Conservation (phyloP, 2,888 invertebrate species). For the Pollenia amentaria region DNA sequence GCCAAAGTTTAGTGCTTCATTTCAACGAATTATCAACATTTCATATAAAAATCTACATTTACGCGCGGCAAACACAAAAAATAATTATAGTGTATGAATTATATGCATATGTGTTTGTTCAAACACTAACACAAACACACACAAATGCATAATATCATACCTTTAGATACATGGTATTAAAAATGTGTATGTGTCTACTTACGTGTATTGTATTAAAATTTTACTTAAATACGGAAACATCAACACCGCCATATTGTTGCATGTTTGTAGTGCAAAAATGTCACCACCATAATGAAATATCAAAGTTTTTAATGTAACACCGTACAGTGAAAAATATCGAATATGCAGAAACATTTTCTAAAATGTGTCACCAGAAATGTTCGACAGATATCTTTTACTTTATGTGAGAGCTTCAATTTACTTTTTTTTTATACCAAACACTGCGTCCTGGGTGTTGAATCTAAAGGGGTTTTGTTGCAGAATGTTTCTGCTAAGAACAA, state of each 20-base stretch:
- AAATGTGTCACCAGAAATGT: no score
- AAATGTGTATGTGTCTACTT: constrained; percentile 29
- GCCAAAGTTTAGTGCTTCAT: constrained; percentile 84
- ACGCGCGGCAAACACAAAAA: constrained; percentile 49
- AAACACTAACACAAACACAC: not conserved
- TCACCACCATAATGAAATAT: constrained; percentile 51
- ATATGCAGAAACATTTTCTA: not conserved
- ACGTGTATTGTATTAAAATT: constrained; percentile 47
- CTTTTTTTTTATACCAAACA: no score
- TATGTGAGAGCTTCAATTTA: no score
- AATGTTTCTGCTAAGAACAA: no score
- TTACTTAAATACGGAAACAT: constrained; percentile 43
- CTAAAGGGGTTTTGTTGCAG: no score
- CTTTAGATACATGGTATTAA: not conserved
- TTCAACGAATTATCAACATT: constrained; percentile 77
- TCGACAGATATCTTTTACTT: no score
- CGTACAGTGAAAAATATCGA: not conserved
- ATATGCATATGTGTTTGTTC: not conserved
- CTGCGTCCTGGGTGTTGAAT: no score
- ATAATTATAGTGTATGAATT: constrained; percentile 61
- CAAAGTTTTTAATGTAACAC: no score
- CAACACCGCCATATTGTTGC: constrained; percentile 67
- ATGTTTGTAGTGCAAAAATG: constrained; percentile 59
- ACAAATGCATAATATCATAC: constrained; percentile 16
- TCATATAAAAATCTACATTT: constrained; percentile 64